Evolutionary conservation across 2,113 vertebrate species (phyloP), one percentile per base, ranked within the genome.

Genomic region (Perccottus glenii): DNA sequence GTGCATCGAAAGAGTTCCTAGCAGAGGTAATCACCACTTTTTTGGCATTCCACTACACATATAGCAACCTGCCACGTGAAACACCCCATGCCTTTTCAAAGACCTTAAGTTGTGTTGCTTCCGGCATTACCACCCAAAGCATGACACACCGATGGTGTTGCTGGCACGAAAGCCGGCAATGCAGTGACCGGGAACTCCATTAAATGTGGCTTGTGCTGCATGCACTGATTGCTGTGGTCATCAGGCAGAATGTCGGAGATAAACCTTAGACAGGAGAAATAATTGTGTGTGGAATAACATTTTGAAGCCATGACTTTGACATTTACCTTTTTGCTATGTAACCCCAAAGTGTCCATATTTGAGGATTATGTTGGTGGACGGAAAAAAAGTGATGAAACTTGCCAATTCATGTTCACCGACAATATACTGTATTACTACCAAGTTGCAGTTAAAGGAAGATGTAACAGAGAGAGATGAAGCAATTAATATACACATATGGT

Each of bases 181-280:
- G 35, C 70, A 61, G 38, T 66, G 67, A 77, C 64, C 74, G 50
- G 57, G 64, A 76, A 64, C 59, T 67, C 64, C 64, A 72, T 78
- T 81, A 75, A 73, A 65, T 38, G 33, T 19, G 46, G 36, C 65
- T 32, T 52, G 11, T 16, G 16, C 52, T 60, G 32, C 62, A 38
- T 0, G 38, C 45, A 48, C 44, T 10, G 46, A 27, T 63, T 14
- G 56, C 43, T 57, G 59, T n/a, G 53, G 14, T 49, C 75, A 47
- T 19, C 10, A 10, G 40, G 51, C 11, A 8, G 35, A 6, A 33
- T 46, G 4, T 52, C 11, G 36, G 46, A 71, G 46, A 14, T 38
- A 15, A 14, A 2, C 11, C 2, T 8, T 14, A 14, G 11, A 6
- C 12, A 5, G 44, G 9, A 4, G 44, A 46, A 11, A 46, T 9